Evolutionary conservation across 2,888 invertebrate genomes (phyloP).

Genomic region (Apamea epomidion): DNA sequence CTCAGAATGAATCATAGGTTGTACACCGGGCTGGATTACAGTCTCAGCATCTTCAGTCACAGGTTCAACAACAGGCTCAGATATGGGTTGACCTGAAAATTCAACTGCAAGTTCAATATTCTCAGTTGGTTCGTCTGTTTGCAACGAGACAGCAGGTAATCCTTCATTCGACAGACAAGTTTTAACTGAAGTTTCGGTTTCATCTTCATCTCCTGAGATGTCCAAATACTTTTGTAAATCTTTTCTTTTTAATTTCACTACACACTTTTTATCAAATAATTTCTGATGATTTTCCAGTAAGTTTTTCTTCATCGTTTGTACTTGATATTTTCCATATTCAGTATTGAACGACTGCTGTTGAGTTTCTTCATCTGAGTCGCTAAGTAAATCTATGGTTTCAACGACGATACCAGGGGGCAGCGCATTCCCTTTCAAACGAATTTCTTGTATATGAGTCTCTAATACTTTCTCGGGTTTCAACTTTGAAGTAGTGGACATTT

Average conservation of each 20-base stretch:
- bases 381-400: constrained; percentile 83
- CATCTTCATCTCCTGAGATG: background rate
- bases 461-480: constrained; percentile 64
- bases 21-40: constrained; percentile 3
- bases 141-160: background rate
- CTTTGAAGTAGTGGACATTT: constrained; percentile 65
- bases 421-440: constrained; percentile 52
- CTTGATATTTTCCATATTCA: constrained; percentile 79
- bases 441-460: constrained; percentile 68
- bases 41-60: background rate
- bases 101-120: background rate
- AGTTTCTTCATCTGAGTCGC: constrained; percentile 82
- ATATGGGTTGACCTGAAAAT: background rate
- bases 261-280: constrained; percentile 76
- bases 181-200: background rate
- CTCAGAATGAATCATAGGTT: constrained; percentile 3
- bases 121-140: constrained; percentile 5
- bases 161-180: constrained; percentile 1
- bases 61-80: constrained; percentile 5
- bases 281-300: constrained; percentile 76
- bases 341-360: constrained; percentile 71
- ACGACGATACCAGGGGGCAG: constrained; percentile 16
- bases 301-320: constrained; percentile 67
- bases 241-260: constrained; percentile 72
- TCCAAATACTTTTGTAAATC: constrained; percentile 35